Base-by-base conservation (phyloP, 1,140 invertebrate species). In the Trypoxylus dichotomus region DNA sequence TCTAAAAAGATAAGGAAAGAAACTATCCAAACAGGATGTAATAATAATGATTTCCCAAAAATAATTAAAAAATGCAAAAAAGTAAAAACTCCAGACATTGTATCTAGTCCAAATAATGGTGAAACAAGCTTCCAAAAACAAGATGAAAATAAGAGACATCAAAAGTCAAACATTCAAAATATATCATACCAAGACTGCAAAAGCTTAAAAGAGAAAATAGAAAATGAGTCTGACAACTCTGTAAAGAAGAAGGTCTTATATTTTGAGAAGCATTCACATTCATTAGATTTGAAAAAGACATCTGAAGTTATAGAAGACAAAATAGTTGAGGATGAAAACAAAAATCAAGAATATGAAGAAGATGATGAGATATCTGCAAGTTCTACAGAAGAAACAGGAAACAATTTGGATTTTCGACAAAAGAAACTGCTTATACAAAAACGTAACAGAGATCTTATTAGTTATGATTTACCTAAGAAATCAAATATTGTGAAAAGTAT, bases 381-480 rank as follows among this genome's bases (percentile, higher is more conserved):
- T 54, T 54, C 47, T 54, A 54, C 21, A 68, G 60, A 25, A 68
- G 21, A n/a, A 27, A 25, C 25, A 27, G 8, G 11, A 25, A 24
- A 68, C 1, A 27, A 8, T 27, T 27, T 24, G 24, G 24, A 68
- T 68, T 68, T 68, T 68, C 13, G 7, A 6, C 21, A 68, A 68
- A 68, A 68, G 24, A 68, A 68, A 27, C 27, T 68, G 27, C 11
- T 24, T 27, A 29, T 68, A 24, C 60, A 29, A 27, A 68, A 68
- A 68, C 60, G 60, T 68, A 68, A 15, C 27, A 54, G 6, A n/a
- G 60, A 68, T 68, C 21, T 68, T 68, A 68, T 68, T 3, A 68
- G 60, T 68, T 68, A 68, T 68, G 60, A 27, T 68, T 68, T 68
- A 25, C 60, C 60, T 10, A 68, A 68, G 7, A 68, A 68, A 68